phyloP scores from a whole-genome alignment of 2,888 invertebrate species.

The Sesia apiformis region DNA sequence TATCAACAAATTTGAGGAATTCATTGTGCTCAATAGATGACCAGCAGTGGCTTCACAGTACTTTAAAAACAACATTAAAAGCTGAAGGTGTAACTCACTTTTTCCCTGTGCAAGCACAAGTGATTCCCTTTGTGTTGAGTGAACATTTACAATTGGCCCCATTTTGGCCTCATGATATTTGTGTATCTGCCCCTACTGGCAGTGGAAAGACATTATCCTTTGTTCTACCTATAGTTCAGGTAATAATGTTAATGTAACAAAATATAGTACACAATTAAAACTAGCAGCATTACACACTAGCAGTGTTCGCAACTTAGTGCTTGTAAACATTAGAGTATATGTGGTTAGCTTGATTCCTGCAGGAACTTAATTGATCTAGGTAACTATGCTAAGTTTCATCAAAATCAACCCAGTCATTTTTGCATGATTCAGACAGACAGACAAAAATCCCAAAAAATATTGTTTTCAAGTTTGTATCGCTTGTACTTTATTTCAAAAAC shows the following conservation, averaged over 20 bases:
- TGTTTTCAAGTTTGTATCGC: too few relatives aligned
- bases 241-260: conserved; percentile 21
- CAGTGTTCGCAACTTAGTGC: background rate
- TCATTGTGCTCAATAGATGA: conserved; percentile 69
- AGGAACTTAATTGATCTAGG: too few relatives aligned
- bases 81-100: conserved; percentile 82
- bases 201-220: conserved; percentile 98
- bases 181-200: conserved; percentile 97
- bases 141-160: conserved; percentile 74
- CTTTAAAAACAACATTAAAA: conserved; percentile 76
- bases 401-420: too few relatives aligned
- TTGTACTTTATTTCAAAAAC: too few relatives aligned
- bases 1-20: conserved; percentile 81
- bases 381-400: too few relatives aligned
- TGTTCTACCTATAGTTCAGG: conserved; percentile 92
- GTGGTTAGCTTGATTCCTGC: too few relatives aligned
- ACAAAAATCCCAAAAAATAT: too few relatives aligned
- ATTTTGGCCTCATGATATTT: conserved; percentile 89
- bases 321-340: background rate
- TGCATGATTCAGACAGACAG: too few relatives aligned
- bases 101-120: conserved; percentile 89
- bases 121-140: conserved; percentile 84
- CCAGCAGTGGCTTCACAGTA: conserved; percentile 76
- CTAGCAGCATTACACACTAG: background rate
- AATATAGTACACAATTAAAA: too few relatives aligned